phyloP scores from a whole-genome alignment of 1,140 invertebrate species.

The Megathymus violae region DNA sequence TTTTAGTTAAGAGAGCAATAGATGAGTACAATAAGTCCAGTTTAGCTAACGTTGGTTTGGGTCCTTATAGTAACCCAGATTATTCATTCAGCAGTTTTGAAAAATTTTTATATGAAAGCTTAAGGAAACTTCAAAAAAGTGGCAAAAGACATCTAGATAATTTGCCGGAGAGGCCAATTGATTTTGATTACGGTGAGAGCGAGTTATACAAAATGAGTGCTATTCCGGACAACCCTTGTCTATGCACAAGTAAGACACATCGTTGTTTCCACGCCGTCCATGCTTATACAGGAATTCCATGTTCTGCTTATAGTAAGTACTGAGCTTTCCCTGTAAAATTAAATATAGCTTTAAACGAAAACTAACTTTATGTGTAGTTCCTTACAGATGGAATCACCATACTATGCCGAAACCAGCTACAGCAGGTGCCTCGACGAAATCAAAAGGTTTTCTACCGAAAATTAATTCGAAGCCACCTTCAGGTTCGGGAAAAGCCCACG shows the following conservation, averaged over 20 bases:
- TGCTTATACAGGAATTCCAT: constrained; percentile 94
- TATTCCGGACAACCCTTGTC: constrained; percentile 85
- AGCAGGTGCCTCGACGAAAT: constrained; percentile 60
- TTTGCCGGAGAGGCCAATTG: constrained; percentile 83
- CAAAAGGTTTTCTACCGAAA: constrained; percentile 84
- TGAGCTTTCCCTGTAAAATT: constrained; percentile 25
- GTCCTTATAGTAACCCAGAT: constrained; percentile 88
- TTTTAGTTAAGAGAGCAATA: constrained; percentile 93
- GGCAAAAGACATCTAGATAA: constrained; percentile 86
- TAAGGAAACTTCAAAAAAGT: constrained; percentile 90
- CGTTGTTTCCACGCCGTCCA: constrained; percentile 94
- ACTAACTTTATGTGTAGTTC: constrained; percentile 82
- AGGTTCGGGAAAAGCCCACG: constrained; percentile 76
- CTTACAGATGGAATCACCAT: constrained; percentile 88
- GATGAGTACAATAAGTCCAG: constrained; percentile 93
- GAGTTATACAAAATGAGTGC: constrained; percentile 79
- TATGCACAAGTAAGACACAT: constrained; percentile 93
- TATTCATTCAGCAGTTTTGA: constrained; percentile 95
- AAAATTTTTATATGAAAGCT: constrained; percentile 94
- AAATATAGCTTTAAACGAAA: no score
- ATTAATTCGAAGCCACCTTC: constrained; percentile 83
- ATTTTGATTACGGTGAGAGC: constrained; percentile 80
- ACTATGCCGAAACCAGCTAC: constrained; percentile 88
- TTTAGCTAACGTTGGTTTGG: constrained; percentile 86
- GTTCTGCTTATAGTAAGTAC: constrained; percentile 91